Evolutionary conservation across 2,888 invertebrate species (phyloP).

Genomic region (Volucella zonaria): DNA sequence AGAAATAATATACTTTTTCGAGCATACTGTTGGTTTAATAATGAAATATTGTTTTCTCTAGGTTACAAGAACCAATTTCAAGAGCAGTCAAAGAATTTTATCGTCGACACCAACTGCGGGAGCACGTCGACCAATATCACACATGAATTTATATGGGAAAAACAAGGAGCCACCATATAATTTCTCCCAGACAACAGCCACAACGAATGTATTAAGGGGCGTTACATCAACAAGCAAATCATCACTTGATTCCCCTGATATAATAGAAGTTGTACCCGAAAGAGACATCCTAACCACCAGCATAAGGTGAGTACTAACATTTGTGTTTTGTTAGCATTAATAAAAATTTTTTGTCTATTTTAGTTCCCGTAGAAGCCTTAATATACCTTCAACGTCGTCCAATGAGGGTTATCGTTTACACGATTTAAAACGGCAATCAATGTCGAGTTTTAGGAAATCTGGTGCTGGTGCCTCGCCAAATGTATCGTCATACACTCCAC

Average conservation of each 20-base stretch:
- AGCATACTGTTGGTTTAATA: too few relatives aligned
- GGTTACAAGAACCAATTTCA: slow-evolving; percentile 57
- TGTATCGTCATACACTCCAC: slow-evolving; percentile 55
- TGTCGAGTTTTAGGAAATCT: slow-evolving; percentile 74
- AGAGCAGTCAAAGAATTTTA: slow-evolving; percentile 60
- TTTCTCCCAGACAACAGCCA: slow-evolving; percentile 60
- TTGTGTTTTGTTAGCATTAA: neutral
- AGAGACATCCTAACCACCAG: slow-evolving; percentile 53
- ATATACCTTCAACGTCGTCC: slow-evolving; percentile 77
- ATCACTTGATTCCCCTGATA: slow-evolving; percentile 76
- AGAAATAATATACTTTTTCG: too few relatives aligned
- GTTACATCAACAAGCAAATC: slow-evolving; percentile 58
- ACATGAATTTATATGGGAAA: slow-evolving; percentile 76
- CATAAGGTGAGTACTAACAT: slow-evolving; percentile 43
- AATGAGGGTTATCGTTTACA: slow-evolving; percentile 69
- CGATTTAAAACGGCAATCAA: slow-evolving; percentile 76
- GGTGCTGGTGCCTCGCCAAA: slow-evolving; percentile 45
- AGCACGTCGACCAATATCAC: slow-evolving; percentile 71
- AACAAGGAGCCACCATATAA: slow-evolving; percentile 78
- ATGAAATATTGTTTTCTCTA: slow-evolving; percentile 11
- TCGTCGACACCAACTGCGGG: slow-evolving; percentile 61
- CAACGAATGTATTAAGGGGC: slow-evolving; percentile 44
- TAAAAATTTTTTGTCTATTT: slow-evolving; percentile 15
- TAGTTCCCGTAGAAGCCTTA: slow-evolving; percentile 80
- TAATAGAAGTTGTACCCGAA: slow-evolving; percentile 76